Base-by-base conservation (phyloP, 2,888 invertebrate species). In the Drosophila bunnanda region DNA sequence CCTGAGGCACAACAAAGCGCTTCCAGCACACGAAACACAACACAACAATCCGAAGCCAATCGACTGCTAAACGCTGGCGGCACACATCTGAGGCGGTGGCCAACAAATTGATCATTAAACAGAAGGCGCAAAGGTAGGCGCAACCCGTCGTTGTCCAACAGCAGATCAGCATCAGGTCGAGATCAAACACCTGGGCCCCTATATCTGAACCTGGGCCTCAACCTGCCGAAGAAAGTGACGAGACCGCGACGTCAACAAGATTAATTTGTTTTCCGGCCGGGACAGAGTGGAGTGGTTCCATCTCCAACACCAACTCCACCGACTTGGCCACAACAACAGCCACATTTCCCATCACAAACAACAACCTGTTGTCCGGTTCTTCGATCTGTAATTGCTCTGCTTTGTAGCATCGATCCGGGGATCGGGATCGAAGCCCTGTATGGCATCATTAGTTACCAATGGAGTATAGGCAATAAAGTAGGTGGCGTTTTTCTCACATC, bases 81-180 rank as follows among this genome's bases (percentile, higher is more conserved):
- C 82, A 82, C 76, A 73, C 65, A 72, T 72, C 72, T 73, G 82
- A 87, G 86, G 77, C 88, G 69, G 67, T 83, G 85, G 69, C 79
- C 74, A 83, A 88, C 88, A 85, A 85, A 89, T 87, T 87, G 89
- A 82, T 89, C 89, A 89, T 89, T 87, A 89, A 89, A 87, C 87
- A 87, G 87, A 87, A 87, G 87, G 89, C 89, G 72, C 83, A 83
- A 72, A 80, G 77, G 80, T 76, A 73, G 87, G 84, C 80, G 72
- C 80, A 78, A 75, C 79, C 73, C 77, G 70, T 75, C 69, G 79
- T 74, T 68, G 74, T 74, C 69, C 66, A 73, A 61, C 77, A 70
- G 44, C 56, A 62, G 59, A 73, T 56, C 66, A 76, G 60, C 79
- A 78, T 68, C 74, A 81, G 78, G 60, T 67, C 71, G 79, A 88